Percentiles rank a stretch among this genome's conserved stretches.
Evolutionary conservation across 2,797 vertebrate genomes (phyloP).

Genomic region (Pangasius mekongensis): DNA sequence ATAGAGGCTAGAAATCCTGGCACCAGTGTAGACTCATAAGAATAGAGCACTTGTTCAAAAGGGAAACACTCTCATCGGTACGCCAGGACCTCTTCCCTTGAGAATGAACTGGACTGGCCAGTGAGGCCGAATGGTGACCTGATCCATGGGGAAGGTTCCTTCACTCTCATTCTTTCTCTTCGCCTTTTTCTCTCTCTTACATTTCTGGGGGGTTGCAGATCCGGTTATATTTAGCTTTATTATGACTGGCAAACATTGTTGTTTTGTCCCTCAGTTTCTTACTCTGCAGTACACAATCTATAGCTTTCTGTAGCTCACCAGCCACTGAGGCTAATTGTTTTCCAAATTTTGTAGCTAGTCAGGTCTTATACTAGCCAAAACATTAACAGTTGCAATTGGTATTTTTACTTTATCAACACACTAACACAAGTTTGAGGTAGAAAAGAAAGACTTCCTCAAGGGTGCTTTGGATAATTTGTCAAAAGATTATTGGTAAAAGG

Average conservation of each 20-base stretch:
- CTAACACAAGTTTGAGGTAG: background rate
- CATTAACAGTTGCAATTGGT: background rate
- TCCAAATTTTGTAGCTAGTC: background rate
- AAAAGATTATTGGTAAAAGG: background rate
- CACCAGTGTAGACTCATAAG: background rate
- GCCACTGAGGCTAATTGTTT: background rate
- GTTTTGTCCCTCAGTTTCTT: background rate
- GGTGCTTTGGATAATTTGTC: background rate
- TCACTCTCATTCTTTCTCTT: background rate
- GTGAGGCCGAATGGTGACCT: too few species aligned
- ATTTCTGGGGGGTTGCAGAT: background rate
- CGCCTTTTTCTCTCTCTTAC: background rate
- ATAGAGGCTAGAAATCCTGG: slow-evolving; percentile 28
- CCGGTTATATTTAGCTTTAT: slow-evolving; percentile 1
- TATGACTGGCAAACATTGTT: background rate
- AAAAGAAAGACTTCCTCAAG: background rate
- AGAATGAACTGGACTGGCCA: background rate
- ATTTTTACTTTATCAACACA: background rate
- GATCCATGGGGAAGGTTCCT: background rate
- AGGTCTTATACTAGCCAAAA: background rate
- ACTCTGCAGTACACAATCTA: background rate
- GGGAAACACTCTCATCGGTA: slow-evolving; percentile 15
- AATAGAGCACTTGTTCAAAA: slow-evolving; percentile 18
- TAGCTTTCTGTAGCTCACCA: background rate
- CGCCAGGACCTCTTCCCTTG: background rate